phyloP scores from a whole-genome alignment of 35 echinoderm and acorn worm species.

The Acanthaster planci region DNA sequence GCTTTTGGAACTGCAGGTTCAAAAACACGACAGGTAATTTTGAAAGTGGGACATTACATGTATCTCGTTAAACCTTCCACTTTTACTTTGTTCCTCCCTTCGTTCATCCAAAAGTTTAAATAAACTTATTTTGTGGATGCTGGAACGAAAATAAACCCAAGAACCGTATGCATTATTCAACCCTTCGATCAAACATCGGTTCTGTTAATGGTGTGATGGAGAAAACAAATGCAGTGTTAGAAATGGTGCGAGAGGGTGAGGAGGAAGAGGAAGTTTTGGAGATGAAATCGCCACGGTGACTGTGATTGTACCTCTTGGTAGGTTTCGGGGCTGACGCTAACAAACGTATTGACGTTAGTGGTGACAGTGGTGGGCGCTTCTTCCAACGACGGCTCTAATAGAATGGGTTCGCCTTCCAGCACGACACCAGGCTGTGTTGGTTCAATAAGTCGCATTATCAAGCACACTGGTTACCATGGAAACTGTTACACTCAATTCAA shows the following conservation, averaged over 20 bases:
- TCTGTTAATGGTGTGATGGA: conserved; percentile 9
- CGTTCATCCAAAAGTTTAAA: too few species aligned
- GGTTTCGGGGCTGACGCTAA: conserved; percentile 13
- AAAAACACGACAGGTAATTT: too few species aligned
- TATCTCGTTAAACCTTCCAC: too few species aligned
- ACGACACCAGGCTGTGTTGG: background rate
- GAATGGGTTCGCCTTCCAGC: background rate
- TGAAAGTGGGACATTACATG: too few species aligned
- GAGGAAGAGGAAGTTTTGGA: background rate
- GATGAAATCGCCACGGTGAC: background rate
- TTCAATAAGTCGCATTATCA: conserved; percentile 2
- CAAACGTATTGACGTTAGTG: background rate
- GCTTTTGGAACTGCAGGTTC: too few species aligned
- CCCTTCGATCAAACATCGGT: background rate
- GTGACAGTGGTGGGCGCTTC: background rate
- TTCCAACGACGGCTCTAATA: conserved; percentile 22
- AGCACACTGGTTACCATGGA: background rate
- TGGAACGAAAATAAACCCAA: too few species aligned
- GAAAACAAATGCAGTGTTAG: background rate
- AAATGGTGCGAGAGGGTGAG: conserved; percentile 15
- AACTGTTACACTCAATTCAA: too few species aligned
- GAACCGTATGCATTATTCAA: background rate
- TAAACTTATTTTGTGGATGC: too few species aligned
- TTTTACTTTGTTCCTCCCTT: too few species aligned
- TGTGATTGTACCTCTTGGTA: background rate